phyloP scores from a whole-genome alignment of 1,140 invertebrate species.

The Bombus balteatus region DNA sequence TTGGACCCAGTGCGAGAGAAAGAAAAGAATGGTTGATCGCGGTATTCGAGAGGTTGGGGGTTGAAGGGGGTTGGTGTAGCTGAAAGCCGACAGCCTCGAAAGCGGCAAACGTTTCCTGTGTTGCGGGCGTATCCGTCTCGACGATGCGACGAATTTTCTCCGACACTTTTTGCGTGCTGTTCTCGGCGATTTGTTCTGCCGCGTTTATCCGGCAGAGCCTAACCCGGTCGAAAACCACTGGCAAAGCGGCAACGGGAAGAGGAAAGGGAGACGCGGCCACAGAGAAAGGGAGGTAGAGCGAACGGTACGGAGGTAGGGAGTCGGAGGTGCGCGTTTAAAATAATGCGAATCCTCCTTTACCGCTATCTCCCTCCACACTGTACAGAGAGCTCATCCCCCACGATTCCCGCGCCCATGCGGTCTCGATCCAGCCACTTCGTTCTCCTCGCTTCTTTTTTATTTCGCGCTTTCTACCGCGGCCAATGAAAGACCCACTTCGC shows the following conservation, averaged over 20 bases:
- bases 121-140: too few relatives aligned
- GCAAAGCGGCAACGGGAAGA: slow-evolving; percentile 30
- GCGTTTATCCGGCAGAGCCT: slow-evolving; percentile 37
- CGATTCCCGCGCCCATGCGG: slow-evolving; percentile 7
- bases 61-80: too few relatives aligned
- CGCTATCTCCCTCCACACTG: slow-evolving; percentile 30
- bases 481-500: slow-evolving; percentile 67
- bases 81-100: too few relatives aligned
- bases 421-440: slow-evolving; percentile 30
- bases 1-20: too few relatives aligned
- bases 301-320: slow-evolving; percentile 16
- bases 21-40: too few relatives aligned
- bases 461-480: slow-evolving; percentile 49
- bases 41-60: too few relatives aligned
- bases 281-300: not conserved
- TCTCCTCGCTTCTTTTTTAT: slow-evolving; percentile 55
- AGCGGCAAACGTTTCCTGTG: too few relatives aligned
- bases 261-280: not conserved
- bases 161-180: slow-evolving; percentile 49
- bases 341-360: slow-evolving; percentile 61
- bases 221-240: slow-evolving; percentile 56
- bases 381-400: not conserved
- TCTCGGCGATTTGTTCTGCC: slow-evolving; percentile 65
- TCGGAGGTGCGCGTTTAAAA: slow-evolving; percentile 65
- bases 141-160: too few relatives aligned